Base-by-base conservation (phyloP, 1,140 invertebrate species). In the Pachyrhynchus sulphureomaculatus region DNA sequence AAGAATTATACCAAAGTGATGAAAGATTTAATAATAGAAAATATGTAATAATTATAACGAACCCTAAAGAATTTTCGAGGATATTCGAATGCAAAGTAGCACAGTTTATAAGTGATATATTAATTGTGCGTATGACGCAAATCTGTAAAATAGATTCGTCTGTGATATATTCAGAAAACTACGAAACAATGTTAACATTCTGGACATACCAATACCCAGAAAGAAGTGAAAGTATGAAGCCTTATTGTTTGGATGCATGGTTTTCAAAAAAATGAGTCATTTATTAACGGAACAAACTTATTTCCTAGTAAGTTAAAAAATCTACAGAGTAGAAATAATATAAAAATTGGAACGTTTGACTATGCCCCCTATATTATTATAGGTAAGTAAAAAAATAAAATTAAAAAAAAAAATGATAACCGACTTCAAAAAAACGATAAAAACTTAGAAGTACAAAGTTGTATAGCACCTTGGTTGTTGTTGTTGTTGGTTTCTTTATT, bases 1-100 rank as follows among this genome's bases (percentile, higher is more conserved):
- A 33, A 9, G 15, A 13, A 33, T 5, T 49, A 13, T 33, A 13
- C 10, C 23, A 9, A 8, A 1, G 13, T 1, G 6, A 15, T 2
- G 47, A 49, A 15, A 33, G 15, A 13, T 33, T 49, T 26, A 49
- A 33, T n/a, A 6, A 33, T 8, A 29, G 47, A 49, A 49, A 49
- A 49, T 49, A 49, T 21, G 4, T 49, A 0, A 17, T 49, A 17
- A 8, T 49, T 15, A 17, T n/a, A 13, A 21, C 10, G 1, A 29
- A 13, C 1, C 2, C 5, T 24, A 2, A 5, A 10, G n/a, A 45
- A 2, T 12, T 45, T 13, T 32, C 1, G 1, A 17, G 8, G 4
- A 15, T 49, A 32, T 49, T 49, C 33, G 5, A 29, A 13, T 32
- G 29, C 2, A 33, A n/a, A 17, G 23, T 15, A 9, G 17, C 33